phyloP scores from a whole-genome alignment of 2,113 vertebrate genomes.

The Hydrolagus affinis region DNA sequence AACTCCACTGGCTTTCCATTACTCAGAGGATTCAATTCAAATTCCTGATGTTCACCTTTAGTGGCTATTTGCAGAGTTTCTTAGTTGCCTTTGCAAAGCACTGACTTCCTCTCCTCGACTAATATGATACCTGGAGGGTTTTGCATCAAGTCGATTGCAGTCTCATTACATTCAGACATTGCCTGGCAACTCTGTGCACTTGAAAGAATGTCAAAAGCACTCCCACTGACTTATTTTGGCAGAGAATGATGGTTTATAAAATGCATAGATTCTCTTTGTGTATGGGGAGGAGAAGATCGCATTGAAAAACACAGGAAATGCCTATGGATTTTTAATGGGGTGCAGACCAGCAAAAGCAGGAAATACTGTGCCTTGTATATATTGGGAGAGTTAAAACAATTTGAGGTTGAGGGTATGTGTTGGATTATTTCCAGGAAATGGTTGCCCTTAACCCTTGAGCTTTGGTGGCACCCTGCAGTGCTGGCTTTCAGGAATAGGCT shows the following conservation, averaged over 20 bases:
- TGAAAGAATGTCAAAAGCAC: not conserved
- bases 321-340: not conserved
- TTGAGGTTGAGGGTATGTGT: not conserved
- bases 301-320: conserved; percentile 26
- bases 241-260: conserved; percentile 1
- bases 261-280: not conserved
- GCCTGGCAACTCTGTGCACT: not conserved
- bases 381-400: not conserved
- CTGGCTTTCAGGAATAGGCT: not conserved
- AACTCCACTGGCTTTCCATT: no score
- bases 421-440: conserved; percentile 22
- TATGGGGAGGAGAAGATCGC: not conserved
- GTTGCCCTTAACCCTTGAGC: conserved; percentile 13
- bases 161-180: not conserved
- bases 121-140: not conserved
- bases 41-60: no score
- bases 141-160: not conserved
- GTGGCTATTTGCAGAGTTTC: not conserved
- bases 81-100: not conserved
- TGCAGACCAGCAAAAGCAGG: conserved; percentile 7
- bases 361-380: conserved; percentile 7
- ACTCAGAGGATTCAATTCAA: no score
- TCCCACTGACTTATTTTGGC: not conserved
- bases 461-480: conserved; percentile 14
- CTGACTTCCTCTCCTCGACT: not conserved